Conservation (phyloP, 2,113 vertebrate species). For the Dromaius novaehollandiae region DNA sequence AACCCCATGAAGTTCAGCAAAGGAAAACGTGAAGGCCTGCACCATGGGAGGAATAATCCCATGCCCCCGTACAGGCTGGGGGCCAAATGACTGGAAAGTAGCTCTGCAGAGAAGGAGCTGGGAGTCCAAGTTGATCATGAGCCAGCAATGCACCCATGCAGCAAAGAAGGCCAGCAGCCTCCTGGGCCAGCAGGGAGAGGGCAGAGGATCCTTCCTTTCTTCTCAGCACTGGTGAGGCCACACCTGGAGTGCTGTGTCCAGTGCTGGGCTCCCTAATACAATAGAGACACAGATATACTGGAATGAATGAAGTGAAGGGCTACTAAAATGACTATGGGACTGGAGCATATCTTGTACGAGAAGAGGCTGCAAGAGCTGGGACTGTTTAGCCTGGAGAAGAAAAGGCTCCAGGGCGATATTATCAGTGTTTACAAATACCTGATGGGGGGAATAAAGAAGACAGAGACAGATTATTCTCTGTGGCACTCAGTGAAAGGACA, state of each 20-base stretch:
- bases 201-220: neutral
- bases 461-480: neutral
- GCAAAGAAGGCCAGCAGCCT: neutral
- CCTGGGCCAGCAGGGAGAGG: neutral
- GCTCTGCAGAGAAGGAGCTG: neutral
- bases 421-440: neutral
- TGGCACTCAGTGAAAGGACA: neutral
- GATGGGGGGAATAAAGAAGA: neutral
- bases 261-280: neutral
- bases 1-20: neutral
- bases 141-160: neutral
- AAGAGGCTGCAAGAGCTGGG: neutral
- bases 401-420: neutral
- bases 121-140: neutral
- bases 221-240: neutral
- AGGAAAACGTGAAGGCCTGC: neutral
- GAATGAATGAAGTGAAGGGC: neutral
- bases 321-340: neutral
- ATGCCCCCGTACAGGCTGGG: neutral
- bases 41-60: neutral
- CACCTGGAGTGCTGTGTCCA: neutral
- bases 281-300: accelerated
- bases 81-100: neutral
- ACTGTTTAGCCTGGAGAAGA: neutral
- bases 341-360: neutral